phyloP scores from a whole-genome alignment of 2,888 invertebrate genomes.

The Lycaena phlaeas region DNA sequence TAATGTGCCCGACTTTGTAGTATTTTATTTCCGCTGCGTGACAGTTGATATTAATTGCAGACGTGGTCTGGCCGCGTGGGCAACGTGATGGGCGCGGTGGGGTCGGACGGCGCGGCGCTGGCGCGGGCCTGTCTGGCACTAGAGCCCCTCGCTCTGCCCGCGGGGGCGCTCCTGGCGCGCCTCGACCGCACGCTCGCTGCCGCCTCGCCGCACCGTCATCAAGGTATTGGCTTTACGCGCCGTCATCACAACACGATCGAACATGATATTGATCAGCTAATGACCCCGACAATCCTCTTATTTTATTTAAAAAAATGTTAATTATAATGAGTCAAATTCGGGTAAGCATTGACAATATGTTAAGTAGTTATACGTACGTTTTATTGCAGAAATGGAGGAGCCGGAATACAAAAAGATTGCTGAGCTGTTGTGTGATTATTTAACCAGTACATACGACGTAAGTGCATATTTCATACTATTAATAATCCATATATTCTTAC shows the following conservation, averaged over 20 bases:
- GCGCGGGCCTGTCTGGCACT: conserved; percentile 76
- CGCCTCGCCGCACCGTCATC: conserved; percentile 17
- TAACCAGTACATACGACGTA: conserved; percentile 49
- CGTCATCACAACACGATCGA: no score
- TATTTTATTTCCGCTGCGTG: no score
- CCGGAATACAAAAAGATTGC: conserved; percentile 59
- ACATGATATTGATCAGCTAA: no score
- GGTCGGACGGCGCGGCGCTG: conserved; percentile 38
- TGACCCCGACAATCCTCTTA: neutral
- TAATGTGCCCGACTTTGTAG: no score
- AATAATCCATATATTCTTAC: no score
- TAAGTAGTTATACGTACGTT: no score
- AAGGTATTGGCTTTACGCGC: no score
- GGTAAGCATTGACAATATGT: no score
- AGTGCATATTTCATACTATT: no score
- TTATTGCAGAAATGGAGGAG: conserved; percentile 41
- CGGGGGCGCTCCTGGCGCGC: conserved; percentile 79
- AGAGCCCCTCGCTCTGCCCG: conserved; percentile 87
- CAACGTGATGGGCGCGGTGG: conserved; percentile 30
- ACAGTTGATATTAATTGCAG: conserved; percentile 28
- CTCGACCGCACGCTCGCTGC: conserved; percentile 82
- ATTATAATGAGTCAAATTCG: no score
- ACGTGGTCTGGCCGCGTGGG: conserved; percentile 51
- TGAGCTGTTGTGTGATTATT: conserved; percentile 48
- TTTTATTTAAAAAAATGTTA: no score